phyloP scores from a whole-genome alignment of 2,888 invertebrate genomes.

The Syritta pipiens region DNA sequence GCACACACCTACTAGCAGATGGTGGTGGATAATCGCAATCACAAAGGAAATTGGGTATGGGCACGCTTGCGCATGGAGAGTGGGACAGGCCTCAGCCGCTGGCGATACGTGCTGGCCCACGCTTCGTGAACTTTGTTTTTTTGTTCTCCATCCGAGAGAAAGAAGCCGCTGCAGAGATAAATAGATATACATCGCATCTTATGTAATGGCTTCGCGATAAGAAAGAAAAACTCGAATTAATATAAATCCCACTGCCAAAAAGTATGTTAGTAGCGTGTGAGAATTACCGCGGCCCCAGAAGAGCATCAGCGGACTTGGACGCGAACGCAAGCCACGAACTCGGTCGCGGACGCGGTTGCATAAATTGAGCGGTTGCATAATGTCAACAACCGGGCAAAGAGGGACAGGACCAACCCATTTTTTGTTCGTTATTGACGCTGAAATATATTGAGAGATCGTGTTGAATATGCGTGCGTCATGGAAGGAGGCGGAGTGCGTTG shows the following conservation, averaged over 20 bases:
- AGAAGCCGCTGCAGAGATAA: constrained; percentile 31
- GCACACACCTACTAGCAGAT: constrained; percentile 47
- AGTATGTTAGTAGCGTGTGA: neutral
- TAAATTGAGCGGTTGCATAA: constrained; percentile 45
- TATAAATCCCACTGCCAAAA: constrained; percentile 45
- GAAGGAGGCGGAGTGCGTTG: constrained; percentile 12
- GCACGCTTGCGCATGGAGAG: constrained; percentile 38
- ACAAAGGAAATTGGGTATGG: constrained; percentile 59
- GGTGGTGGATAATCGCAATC: constrained; percentile 8
- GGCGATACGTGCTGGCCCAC: constrained; percentile 27
- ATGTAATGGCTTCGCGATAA: constrained; percentile 55
- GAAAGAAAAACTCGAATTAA: constrained; percentile 35
- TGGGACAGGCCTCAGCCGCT: constrained; percentile 15
- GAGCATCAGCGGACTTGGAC: no score
- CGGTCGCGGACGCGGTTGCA: constrained; percentile 4
- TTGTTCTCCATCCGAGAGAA: constrained; percentile 1
- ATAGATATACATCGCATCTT: constrained; percentile 55
- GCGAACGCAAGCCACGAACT: no score
- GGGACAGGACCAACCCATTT: constrained; percentile 38
- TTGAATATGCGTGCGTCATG: constrained; percentile 32
- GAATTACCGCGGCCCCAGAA: neutral
- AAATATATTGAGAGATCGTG: constrained; percentile 61
- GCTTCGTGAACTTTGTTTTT: constrained; percentile 32
- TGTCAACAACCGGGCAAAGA: constrained; percentile 46
- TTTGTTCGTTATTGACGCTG: constrained; percentile 42